Conservation (phyloP, 2,113 vertebrate species). For the Chionodraco myersi region DNA sequence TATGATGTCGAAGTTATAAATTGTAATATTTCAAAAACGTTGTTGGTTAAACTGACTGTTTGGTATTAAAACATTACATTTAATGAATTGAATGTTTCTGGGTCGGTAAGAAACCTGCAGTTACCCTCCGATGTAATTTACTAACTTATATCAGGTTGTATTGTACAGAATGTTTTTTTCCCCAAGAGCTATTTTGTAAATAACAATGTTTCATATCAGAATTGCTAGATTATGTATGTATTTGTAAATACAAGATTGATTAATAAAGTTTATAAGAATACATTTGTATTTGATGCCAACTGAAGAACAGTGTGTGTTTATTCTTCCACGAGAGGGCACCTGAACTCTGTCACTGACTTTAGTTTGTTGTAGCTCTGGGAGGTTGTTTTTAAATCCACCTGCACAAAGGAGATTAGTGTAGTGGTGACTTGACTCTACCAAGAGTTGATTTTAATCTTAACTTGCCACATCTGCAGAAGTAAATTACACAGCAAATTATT, state of each 20-base stretch:
- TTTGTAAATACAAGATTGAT: slow-evolving; percentile 85
- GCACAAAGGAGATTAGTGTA: slow-evolving; percentile 13
- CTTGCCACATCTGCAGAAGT: neutral
- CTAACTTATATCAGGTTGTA: slow-evolving; percentile 81
- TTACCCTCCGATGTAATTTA: slow-evolving; percentile 75
- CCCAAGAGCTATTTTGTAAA: slow-evolving; percentile 80
- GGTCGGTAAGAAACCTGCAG: slow-evolving; percentile 61
- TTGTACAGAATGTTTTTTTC: slow-evolving; percentile 74
- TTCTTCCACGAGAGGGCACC: slow-evolving; percentile 27
- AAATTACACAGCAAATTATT: slow-evolving; percentile 6
- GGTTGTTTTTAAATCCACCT: neutral
- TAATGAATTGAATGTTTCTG: slow-evolving; percentile 50
- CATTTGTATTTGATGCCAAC: slow-evolving; percentile 48
- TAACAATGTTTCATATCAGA: slow-evolving; percentile 83
- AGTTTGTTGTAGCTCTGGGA: neutral
- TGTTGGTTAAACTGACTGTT: slow-evolving; percentile 55
- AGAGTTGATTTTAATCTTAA: slow-evolving; percentile 2
- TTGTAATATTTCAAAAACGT: slow-evolving; percentile 38
- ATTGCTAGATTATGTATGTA: slow-evolving; percentile 83
- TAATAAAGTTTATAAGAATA: slow-evolving; percentile 84
- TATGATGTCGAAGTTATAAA: slow-evolving; percentile 38
- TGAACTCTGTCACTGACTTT: neutral
- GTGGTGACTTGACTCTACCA: slow-evolving; percentile 1
- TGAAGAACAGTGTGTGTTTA: slow-evolving; percentile 11
- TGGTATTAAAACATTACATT: slow-evolving; percentile 24